Evolutionary conservation across 2,888 invertebrate genomes (phyloP), one percentile per base, ranked within the genome.

Genomic region (Miltochrista miniata): DNA sequence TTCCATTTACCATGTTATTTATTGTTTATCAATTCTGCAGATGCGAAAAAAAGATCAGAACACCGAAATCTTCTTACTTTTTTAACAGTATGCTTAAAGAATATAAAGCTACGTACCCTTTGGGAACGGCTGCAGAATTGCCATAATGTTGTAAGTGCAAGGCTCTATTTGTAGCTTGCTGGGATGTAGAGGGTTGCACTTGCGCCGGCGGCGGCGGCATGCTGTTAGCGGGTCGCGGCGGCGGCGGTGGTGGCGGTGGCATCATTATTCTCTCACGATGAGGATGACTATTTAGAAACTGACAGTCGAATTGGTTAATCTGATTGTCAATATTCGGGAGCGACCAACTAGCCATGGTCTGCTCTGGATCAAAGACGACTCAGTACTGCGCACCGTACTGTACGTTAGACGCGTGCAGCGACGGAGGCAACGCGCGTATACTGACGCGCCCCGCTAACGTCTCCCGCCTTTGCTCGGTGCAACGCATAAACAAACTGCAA

Each of bases 401-500:
- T 3, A 8, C 31, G 31, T 11, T 3, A 72, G 63, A 83, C 79
- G 73, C 83, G 87, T 85, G 85, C 81, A 83, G 60, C 76, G 63
- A 69, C 69, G 72, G 62, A 70, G 81, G 76, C 75, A 81, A 73
- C 83, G 82, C 76, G 79, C 76, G 84, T 82, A 73, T 81, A 85
- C 85, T 85, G 81, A 73, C 67, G 61, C 65, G 65, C 69, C 72
- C 65, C 72, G 67, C 72, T 63, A 71, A 70, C 72, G 72, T 65
- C 76, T 70, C 74, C 63, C 72, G 70, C 75, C 58, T 61, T 71
- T 78, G 61, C 43, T 72, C 80, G 74, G 72, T 77, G 76, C 80
- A 78, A 80, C 78, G 79, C 79, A 81, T 82, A 81, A 86, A 85
- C 85, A 84, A 83, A 83, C 79, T 84, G 85, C 87, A 81, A 86